Evolutionary conservation across 2,113 vertebrate species (phyloP), one percentile per base, ranked within the genome.

Genomic region (Numida meleagris): DNA sequence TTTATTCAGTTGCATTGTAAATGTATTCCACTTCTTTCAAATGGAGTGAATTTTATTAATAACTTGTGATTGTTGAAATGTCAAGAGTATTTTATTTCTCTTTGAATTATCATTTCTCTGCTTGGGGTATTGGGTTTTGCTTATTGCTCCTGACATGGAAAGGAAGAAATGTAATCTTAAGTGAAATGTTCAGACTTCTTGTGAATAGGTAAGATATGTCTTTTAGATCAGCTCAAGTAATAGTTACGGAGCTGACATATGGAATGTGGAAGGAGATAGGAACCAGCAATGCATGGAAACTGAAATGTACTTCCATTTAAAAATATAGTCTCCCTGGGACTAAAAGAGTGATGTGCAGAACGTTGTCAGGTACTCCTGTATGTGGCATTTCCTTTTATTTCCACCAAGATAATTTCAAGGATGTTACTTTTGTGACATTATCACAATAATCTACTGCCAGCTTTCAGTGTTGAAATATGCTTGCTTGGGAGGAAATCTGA

Each of bases 11-110:
- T 92, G 73, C 82, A 81, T 91, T 96, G 90, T 96, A 96, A 97
- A 97, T 96, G 59, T 96, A 92, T 96, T 94, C 88, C 89, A 46
- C 86, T 96, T 83, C 73, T 96, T 97, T 97, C 94, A 96, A 84
- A 86, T 87, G 73, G 86, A 94, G 90, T 93, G 94, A 97, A 96
- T 96, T 97, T 94, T 95, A 97, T 96, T 98, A 98, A 97, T 97
- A 97, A 96, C 92, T 94, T 96, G 77, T 96, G 97, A 96, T 96
- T 97, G 92, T 97, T 96, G 97, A 97, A 97, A 96, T 97, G 93
- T 97, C 97, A 98, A 95, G 95, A 95, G 86, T 95, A 86, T 97
- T 98, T 97, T 97, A 93, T 96, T 95, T 97, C 94, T 95, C 90
- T 97, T 97, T 91, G 93, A 96, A 95, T 97, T 95, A 97, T 97